These are phyloP conservation scores for Pediacus dermestoides DNA, from an alignment of 2,888 invertebrate species.

Conservation along the genomic window DNA sequence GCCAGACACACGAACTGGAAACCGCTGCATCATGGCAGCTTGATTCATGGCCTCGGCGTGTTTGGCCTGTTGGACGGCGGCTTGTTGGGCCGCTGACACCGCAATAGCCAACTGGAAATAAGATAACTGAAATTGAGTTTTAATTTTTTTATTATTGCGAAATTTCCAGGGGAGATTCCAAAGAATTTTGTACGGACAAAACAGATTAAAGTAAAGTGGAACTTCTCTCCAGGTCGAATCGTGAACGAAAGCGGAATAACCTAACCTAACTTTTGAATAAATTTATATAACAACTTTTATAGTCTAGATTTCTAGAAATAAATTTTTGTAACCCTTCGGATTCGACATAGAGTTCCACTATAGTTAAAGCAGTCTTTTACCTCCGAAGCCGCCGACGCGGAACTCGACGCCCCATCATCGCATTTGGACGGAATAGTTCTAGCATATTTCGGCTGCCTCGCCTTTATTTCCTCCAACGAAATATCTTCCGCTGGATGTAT, in stretches of 20 bases:
- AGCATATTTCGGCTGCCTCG: constrained; percentile 65
- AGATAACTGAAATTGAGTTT: constrained; percentile 4
- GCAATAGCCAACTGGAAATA: constrained; percentile 46
- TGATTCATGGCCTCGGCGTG: constrained; percentile 47
- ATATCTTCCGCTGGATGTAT: constrained; percentile 92
- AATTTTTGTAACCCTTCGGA: too few relatives aligned
- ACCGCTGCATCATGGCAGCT: constrained; percentile 50
- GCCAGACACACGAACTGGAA: constrained; percentile 49
- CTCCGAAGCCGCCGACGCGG: constrained; percentile 43
- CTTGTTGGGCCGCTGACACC: constrained; percentile 53
- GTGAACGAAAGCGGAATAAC: too few relatives aligned
- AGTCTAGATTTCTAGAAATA: too few relatives aligned
- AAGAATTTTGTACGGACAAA: background rate
- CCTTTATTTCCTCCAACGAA: constrained; percentile 80
- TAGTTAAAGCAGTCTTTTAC: constrained; percentile 29
- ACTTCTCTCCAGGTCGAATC: too few relatives aligned
- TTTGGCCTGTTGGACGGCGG: constrained; percentile 46
- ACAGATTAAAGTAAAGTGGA: constrained; percentile 2
- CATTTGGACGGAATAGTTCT: constrained; percentile 40
- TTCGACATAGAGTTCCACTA: background rate
- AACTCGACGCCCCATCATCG: constrained; percentile 38
- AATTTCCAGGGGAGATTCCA: background rate
- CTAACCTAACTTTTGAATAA: too few relatives aligned
- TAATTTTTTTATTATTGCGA: background rate
- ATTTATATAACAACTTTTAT: too few relatives aligned